A percentile compares a stretch with the other conserved stretches of the same genome.
Evolutionary conservation across 1,140 invertebrate species (phyloP).

Genomic region (Meloidogyne floridensis): DNA sequence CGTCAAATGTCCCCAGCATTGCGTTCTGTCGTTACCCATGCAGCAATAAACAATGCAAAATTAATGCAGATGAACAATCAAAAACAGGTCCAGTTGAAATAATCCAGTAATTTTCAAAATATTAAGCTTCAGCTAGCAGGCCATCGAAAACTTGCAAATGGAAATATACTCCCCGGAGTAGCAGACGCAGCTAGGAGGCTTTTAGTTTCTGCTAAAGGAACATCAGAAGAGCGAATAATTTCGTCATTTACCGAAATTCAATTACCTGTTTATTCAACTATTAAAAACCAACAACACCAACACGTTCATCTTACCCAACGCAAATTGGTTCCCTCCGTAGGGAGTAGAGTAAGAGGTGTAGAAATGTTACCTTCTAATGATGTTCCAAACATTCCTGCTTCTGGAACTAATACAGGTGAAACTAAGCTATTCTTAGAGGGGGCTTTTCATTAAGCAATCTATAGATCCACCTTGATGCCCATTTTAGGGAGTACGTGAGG

Average conservation of each 20-base stretch:
- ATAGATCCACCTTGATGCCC: too few relatives aligned
- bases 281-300: not conserved
- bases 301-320: conserved; percentile 53
- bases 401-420: not conserved
- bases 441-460: too few relatives aligned
- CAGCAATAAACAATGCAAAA: conserved; percentile 27
- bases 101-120: not conserved
- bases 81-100: not conserved
- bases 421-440: not conserved
- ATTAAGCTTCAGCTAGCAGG: not conserved
- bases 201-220: not conserved
- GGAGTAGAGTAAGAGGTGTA: conserved; percentile 39
- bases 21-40: conserved; percentile 17
- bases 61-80: conserved; percentile 11
- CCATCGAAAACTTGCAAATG: not conserved
- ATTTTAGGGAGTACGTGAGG: too few relatives aligned
- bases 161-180: conserved; percentile 12
- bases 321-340: conserved; percentile 33
- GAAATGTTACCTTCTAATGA: conserved; percentile 49
- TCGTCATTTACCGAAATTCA: conserved; percentile 19
- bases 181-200: conserved; percentile 7
- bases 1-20: conserved; percentile 1
- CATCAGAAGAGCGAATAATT: not conserved
- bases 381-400: conserved; percentile 45
- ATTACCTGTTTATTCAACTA: conserved; percentile 8